A percentile compares a stretch with the other conserved stretches of the same genome.
Conservation (phyloP, 2,797 vertebrate genomes). For the Tiaroga cobitis region DNA sequence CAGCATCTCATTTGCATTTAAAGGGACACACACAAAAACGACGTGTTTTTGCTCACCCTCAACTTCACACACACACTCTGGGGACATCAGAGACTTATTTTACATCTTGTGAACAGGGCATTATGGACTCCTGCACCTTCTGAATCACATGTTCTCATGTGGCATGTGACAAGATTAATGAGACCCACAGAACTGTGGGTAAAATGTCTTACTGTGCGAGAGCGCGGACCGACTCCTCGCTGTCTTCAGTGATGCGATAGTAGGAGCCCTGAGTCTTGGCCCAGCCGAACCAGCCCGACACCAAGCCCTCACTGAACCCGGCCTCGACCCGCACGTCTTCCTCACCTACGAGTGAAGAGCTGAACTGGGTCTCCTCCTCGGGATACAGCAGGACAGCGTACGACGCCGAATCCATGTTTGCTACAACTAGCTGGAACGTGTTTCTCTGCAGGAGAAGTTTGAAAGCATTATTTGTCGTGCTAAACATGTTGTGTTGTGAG, state of each 20-base stretch:
- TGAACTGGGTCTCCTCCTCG: conserved; percentile 84
- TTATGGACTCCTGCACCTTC: too few species aligned
- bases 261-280: conserved; percentile 77
- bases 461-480: background rate
- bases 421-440: conserved; percentile 91
- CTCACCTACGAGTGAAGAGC: conserved; percentile 73
- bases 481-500: too few species aligned
- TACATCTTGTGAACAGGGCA: too few species aligned
- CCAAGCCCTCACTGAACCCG: conserved; percentile 86
- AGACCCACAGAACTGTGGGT: background rate
- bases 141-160: too few species aligned
- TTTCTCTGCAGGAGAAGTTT: conserved; percentile 81
- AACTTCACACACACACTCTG: too few species aligned
- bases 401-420: conserved; percentile 80
- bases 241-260: conserved; percentile 79
- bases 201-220: conserved; percentile 81
- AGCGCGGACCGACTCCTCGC: conserved; percentile 79
- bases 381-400: conserved; percentile 92
- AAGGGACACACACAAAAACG: too few species aligned
- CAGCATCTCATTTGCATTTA: too few species aligned
- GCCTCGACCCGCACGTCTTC: conserved; percentile 71
- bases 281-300: conserved; percentile 68
- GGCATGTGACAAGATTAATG: background rate
- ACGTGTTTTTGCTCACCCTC: too few species aligned
- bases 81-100: too few species aligned